Percentiles rank a stretch among this genome's conserved stretches.
Evolutionary conservation across 2,888 invertebrate species (phyloP).

Genomic region (Drosophila subsilvestris): DNA sequence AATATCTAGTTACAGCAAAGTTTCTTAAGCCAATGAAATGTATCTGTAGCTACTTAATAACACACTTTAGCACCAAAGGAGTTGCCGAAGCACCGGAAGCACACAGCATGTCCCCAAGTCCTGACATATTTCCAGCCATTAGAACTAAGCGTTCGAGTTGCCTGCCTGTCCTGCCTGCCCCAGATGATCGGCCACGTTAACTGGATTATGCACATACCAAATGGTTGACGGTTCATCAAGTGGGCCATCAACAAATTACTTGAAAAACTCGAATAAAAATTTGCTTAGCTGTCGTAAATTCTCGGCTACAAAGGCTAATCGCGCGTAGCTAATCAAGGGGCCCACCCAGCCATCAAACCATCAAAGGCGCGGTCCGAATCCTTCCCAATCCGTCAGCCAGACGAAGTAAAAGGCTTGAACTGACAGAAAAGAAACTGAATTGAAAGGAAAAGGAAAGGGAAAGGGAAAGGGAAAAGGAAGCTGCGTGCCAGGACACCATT

Average conservation of each 20-base stretch:
- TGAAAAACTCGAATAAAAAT: conserved; percentile 30
- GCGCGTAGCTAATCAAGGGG: conserved; percentile 40
- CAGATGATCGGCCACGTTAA: conserved; percentile 7
- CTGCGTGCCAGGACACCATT: conserved; percentile 54
- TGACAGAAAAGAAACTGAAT: background rate
- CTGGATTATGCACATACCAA: conserved; percentile 35
- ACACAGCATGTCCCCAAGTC: background rate
- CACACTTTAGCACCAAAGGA: background rate
- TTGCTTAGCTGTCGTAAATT: conserved; percentile 50
- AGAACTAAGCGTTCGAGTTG: conserved; percentile 11
- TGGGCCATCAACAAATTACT: conserved; percentile 43
- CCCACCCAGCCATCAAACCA: conserved; percentile 36
- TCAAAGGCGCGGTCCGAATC: conserved; percentile 39
- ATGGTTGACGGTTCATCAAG: conserved; percentile 41
- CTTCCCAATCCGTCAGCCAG: conserved; percentile 9
- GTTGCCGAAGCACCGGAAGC: conserved; percentile 12
- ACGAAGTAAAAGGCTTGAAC: conserved; percentile 16
- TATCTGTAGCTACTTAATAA: conserved; percentile 10
- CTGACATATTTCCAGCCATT: conserved; percentile 32
- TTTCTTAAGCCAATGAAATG: conserved; percentile 28
- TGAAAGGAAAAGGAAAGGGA: background rate
- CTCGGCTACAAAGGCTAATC: conserved; percentile 53
- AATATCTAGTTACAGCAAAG: background rate
- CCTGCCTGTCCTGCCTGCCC: conserved; percentile 5
- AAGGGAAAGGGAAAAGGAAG: background rate